Conservation (phyloP, 2,888 invertebrate genomes). For the Balanococcus diminutus region DNA sequence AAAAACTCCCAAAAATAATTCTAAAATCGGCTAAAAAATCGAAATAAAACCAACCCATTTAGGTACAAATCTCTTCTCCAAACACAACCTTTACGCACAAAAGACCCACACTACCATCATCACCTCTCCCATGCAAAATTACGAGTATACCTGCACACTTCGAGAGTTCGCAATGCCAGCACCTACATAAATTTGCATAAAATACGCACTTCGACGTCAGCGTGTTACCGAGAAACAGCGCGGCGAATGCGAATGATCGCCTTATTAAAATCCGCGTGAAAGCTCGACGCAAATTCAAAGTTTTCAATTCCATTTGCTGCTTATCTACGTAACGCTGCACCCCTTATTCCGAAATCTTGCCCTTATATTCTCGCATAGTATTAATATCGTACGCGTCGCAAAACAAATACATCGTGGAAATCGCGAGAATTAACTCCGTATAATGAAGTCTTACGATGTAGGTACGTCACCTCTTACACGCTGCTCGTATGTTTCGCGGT, state of each 20-base stretch:
- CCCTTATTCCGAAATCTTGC: neutral
- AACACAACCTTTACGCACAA: too few species aligned
- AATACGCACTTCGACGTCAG: neutral
- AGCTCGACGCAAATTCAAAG: neutral
- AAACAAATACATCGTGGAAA: neutral
- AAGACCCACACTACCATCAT: too few species aligned
- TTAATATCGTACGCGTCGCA: neutral
- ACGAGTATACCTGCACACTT: too few species aligned
- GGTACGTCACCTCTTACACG: too few species aligned
- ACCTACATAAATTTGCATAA: neutral
- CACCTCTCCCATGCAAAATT: too few species aligned
- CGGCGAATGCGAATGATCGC: neutral
- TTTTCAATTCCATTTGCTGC: neutral
- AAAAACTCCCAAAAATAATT: too few species aligned
- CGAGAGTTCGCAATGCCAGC: neutral
- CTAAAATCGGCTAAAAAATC: too few species aligned
- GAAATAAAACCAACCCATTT: too few species aligned
- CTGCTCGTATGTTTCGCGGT: too few species aligned
- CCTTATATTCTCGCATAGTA: neutral
- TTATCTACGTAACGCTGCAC: neutral
- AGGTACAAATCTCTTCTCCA: too few species aligned
- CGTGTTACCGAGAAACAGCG: neutral
- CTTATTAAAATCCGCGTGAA: neutral
- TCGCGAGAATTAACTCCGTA: neutral
- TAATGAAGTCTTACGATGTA: neutral